A percentile compares a stretch with the other conserved stretches of the same genome.
Conservation (phyloP, 2,888 invertebrate species). For the Lepetodrilus schrolli region DNA sequence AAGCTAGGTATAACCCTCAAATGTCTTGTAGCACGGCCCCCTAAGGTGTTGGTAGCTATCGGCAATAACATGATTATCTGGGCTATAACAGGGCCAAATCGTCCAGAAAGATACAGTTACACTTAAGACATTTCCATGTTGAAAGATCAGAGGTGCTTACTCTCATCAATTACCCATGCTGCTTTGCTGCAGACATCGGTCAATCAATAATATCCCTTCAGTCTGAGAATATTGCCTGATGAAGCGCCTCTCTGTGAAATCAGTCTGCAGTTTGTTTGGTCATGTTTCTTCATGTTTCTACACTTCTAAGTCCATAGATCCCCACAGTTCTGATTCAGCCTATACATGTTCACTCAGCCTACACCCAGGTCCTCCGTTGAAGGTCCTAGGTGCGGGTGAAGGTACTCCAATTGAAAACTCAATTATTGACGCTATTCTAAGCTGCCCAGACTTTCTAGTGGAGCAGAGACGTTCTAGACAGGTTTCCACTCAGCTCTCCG, state of each 20-base stretch:
- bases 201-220: slow-evolving; percentile 27
- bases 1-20: neutral
- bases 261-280: neutral
- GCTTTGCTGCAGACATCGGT: slow-evolving; percentile 12
- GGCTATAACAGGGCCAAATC: slow-evolving; percentile 22
- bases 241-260: neutral
- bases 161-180: slow-evolving; percentile 28
- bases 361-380: neutral
- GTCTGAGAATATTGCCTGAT: slow-evolving; percentile 25
- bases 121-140: neutral
- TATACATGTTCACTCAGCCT: neutral
- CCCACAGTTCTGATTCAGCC: no score
- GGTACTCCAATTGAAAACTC: slow-evolving; percentile 12
- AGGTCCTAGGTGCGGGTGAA: neutral
- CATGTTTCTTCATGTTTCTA: slow-evolving; percentile 8
- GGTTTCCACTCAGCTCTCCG: slow-evolving; percentile 1
- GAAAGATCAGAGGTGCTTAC: neutral
- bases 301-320: no score
- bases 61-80: slow-evolving; percentile 31
- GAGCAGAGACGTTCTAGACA: neutral
- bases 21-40: neutral
- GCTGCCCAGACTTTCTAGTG: neutral
- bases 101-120: slow-evolving; percentile 28
- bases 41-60: slow-evolving; percentile 10
- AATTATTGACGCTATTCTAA: slow-evolving; percentile 20